Percentiles rank a stretch among this genome's conserved stretches.
Evolutionary conservation across 2,113 vertebrate species (phyloP).

Genomic region (Miniopterus natalensis): DNA sequence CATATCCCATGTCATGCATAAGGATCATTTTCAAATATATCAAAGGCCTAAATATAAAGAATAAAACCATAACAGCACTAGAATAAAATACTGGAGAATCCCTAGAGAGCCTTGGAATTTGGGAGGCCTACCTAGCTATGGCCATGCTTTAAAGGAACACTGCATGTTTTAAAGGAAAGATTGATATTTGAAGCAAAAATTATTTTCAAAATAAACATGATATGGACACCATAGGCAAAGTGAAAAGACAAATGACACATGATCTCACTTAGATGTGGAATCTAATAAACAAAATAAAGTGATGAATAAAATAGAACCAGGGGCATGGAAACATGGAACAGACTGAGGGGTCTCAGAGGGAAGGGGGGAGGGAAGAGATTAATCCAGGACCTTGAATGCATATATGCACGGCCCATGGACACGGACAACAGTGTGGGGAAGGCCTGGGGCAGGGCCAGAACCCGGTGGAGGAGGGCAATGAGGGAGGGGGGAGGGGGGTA

Average conservation of each 20-base stretch:
- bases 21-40: not conserved
- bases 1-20: not conserved
- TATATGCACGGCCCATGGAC: too few relatives aligned
- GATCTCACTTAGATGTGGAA: too few relatives aligned
- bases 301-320: too few relatives aligned
- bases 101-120: not conserved
- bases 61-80: not conserved
- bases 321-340: too few relatives aligned
- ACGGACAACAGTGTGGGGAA: too few relatives aligned
- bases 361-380: too few relatives aligned
- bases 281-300: too few relatives aligned
- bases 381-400: too few relatives aligned
- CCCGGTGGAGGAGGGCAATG: too few relatives aligned
- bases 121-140: not conserved
- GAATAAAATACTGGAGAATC: not conserved
- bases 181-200: not conserved
- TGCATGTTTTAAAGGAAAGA: slow-evolving; percentile 4
- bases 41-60: slow-evolving; percentile 16
- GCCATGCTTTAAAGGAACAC: not conserved
- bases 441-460: too few relatives aligned
- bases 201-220: not conserved
- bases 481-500: too few relatives aligned
- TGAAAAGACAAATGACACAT: not conserved
- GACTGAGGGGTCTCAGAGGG: too few relatives aligned
- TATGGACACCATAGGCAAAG: not conserved